Percentiles rank a stretch among this genome's conserved stretches.
Evolutionary conservation across 1,140 invertebrate species (phyloP).

Genomic region (Cotesia typhae): DNA sequence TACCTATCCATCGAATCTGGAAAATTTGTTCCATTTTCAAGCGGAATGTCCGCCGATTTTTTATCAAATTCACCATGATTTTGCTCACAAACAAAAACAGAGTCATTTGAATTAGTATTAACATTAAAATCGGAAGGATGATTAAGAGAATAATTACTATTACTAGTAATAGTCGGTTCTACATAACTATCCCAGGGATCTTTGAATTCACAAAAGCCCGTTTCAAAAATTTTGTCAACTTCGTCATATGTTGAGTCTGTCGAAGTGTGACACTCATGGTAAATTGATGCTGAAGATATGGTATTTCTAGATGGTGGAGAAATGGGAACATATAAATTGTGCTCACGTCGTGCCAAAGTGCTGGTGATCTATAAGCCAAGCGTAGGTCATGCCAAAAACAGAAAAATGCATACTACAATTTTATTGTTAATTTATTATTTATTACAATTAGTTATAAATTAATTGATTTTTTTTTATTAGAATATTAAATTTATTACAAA

Average conservation of each 20-base stretch:
- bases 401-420: constrained; percentile 43
- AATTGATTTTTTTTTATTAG: not conserved
- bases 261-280: constrained; percentile 32
- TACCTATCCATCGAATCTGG: too few relatives aligned
- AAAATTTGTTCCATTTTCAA: constrained; percentile 10
- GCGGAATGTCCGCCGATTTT: not conserved
- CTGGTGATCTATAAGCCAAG: constrained; percentile 60
- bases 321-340: constrained; percentile 47
- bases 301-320: constrained; percentile 30
- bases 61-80: not conserved
- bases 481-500: too few relatives aligned
- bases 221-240: constrained; percentile 26
- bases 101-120: not conserved
- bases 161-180: not conserved
- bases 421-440: constrained; percentile 35
- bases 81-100: not conserved
- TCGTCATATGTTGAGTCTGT: constrained; percentile 26
- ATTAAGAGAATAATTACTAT: not conserved
- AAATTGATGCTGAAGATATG: constrained; percentile 32
- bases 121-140: not conserved
- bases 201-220: constrained; percentile 65
- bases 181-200: constrained; percentile 70
- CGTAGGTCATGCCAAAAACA: constrained; percentile 46
- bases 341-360: constrained; percentile 63
- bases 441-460: constrained; percentile 19